A percentile compares a stretch with the other conserved stretches of the same genome.
Evolutionary conservation across 2,888 invertebrate species (phyloP).

Genomic region (Philaethria dido): DNA sequence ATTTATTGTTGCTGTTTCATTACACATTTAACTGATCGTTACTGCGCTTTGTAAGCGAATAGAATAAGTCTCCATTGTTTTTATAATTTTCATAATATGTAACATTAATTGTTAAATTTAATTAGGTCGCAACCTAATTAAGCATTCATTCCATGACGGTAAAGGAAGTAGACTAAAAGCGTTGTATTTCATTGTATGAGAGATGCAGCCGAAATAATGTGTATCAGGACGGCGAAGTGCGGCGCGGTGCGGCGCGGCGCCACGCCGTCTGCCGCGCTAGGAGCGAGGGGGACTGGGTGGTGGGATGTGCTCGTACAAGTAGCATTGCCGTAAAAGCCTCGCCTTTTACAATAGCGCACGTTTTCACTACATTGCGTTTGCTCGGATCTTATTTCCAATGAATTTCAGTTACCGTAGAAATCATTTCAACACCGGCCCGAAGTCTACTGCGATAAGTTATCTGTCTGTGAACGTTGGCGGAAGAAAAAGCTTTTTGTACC

Average conservation of each 20-base stretch:
- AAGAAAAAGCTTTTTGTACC: constrained; percentile 18
- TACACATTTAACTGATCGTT: background rate
- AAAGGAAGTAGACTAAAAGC: constrained; percentile 6
- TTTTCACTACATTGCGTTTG: constrained; percentile 71
- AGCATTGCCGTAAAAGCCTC: constrained; percentile 61
- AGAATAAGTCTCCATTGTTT: background rate
- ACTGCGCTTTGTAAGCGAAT: too few species aligned
- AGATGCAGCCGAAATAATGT: constrained; percentile 32
- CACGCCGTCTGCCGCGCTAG: constrained; percentile 46
- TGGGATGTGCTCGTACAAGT: constrained; percentile 30
- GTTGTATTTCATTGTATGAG: constrained; percentile 23
- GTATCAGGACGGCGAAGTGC: constrained; percentile 38
- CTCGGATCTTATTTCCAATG: constrained; percentile 66
- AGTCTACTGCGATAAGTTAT: constrained; percentile 36
- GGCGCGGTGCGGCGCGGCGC: too few species aligned
- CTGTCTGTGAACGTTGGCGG: constrained; percentile 25
- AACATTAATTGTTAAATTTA: background rate
- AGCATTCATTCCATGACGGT: background rate
- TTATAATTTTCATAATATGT: background rate
- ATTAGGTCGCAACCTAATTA: background rate
- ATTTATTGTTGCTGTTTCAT: constrained; percentile 4
- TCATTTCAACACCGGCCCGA: constrained; percentile 44
- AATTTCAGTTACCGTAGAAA: constrained; percentile 61
- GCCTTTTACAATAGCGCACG: constrained; percentile 65
- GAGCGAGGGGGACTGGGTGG: constrained; percentile 33